Base-by-base conservation (phyloP, 2,888 invertebrate genomes). In the Sipha maydis region DNA sequence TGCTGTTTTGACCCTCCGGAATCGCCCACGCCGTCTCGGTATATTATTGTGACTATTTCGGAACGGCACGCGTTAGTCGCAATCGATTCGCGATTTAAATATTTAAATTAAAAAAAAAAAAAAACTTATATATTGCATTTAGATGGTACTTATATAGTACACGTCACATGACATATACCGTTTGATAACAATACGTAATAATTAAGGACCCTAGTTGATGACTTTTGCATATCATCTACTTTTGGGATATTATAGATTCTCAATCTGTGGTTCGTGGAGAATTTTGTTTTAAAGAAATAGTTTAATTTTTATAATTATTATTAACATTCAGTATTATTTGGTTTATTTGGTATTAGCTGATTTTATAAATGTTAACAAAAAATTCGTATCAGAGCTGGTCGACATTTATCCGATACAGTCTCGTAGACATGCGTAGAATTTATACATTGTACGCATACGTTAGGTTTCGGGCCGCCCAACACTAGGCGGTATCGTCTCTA, bases 401-500 rank as follows among this genome's bases (percentile, higher is more conserved):
- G 61, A 25, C 61, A 25, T 3, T 21, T 17, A 19, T 21, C 3
- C 21, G 3, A 3, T 25, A 21, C 61, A 1, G 61, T 3, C 61
- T 21, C 4, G 61, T 61, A 21, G 61, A 61, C 48, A 48, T 14
- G 14, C 61, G 61, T 9, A 25, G 5, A 25, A 25, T 25, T 1
- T 25, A 61, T 3, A 0, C 17, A 28, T 17, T 25, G 9, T 21
- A 61, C 61, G 21, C 14, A 17, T 3, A n/a, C 28, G 38, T 25
- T 3, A 25, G 73, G 38, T 75, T 61, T 67, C 41, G 25, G 25
- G 67, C 76, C 76, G 84, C 84, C 76, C 76, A 77, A 85, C 84
- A 67, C 76, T 85, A 31, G 61, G 76, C 84, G 84, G 84, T 85
- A 85, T 76, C 84, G 25, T 84, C 67, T 76, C 41, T 76, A 85